Conservation (phyloP, 2,113 vertebrate species). For the Xenopus laevis region DNA sequence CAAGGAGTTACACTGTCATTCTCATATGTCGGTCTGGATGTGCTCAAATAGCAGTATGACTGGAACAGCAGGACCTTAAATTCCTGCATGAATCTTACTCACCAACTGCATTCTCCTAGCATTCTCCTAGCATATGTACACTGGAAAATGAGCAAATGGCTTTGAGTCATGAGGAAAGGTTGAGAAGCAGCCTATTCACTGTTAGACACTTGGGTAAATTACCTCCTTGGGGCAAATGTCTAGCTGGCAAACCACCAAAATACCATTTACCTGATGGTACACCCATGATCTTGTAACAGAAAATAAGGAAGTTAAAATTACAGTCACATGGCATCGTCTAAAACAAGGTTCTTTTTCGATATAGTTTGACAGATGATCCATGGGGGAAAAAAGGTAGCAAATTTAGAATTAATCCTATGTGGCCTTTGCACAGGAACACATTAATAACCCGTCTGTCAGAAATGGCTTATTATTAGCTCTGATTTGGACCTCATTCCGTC, state of each 20-base stretch:
- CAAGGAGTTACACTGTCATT: slow-evolving; percentile 5
- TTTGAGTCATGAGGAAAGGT: not conserved
- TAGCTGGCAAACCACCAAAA: not conserved
- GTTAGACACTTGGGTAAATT: not conserved
- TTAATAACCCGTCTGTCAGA: slow-evolving; percentile 2
- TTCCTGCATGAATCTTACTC: not conserved
- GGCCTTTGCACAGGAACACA: not conserved
- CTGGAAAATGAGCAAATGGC: not conserved
- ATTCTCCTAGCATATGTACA: not conserved
- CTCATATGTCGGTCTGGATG: slow-evolving; percentile 1
- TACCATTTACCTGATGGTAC: not conserved
- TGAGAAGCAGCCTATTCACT: not conserved
- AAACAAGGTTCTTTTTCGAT: too few species aligned
- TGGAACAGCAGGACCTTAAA: slow-evolving; percentile 1
- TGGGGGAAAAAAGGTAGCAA: not conserved
- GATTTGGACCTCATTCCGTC: not conserved
- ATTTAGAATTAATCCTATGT: not conserved
- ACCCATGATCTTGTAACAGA: not conserved
- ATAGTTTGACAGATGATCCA: too few species aligned
- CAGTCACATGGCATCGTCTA: too few species aligned
- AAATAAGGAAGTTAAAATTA: not conserved
- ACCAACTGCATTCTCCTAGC: not conserved
- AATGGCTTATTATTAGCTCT: slow-evolving; percentile 1
- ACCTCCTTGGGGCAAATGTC: not conserved
- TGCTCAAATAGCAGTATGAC: slow-evolving; percentile 10